Evolutionary conservation across 2,113 vertebrate genomes (phyloP).

Genomic region (Lophochroa leadbeateri): DNA sequence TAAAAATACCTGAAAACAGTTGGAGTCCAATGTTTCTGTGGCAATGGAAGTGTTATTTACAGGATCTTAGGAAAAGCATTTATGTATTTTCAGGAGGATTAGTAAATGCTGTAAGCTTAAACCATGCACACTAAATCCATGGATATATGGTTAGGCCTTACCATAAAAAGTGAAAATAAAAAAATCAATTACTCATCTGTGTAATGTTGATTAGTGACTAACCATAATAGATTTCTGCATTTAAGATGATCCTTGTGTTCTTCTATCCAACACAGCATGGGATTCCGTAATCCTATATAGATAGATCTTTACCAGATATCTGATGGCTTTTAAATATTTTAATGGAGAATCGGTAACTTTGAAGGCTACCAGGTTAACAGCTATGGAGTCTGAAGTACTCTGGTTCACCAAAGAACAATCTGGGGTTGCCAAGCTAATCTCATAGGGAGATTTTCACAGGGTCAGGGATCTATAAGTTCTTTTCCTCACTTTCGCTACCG

Average conservation of each 20-base stretch:
- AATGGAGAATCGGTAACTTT: not conserved
- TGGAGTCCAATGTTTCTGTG: not conserved
- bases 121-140: accelerated
- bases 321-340: not conserved
- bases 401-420: not conserved
- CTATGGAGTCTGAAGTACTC: not conserved
- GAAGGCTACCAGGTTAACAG: not conserved
- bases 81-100: not conserved
- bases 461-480: not conserved
- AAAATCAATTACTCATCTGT: not conserved
- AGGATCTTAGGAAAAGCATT: not conserved
- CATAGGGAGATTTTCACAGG: not conserved
- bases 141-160: not conserved
- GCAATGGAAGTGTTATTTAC: not conserved
- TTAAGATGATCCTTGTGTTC: not conserved
- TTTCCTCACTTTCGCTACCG: not conserved
- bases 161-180: not conserved
- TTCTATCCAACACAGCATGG: not conserved
- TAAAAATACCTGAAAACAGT: not conserved
- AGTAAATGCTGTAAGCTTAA: not conserved
- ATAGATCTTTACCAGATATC: not conserved
- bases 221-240: not conserved
- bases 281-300: not conserved
- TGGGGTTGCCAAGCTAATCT: not conserved
- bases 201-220: not conserved